Conservation (phyloP, 1,140 invertebrate species). For the Drosophila kanapiae region DNA sequence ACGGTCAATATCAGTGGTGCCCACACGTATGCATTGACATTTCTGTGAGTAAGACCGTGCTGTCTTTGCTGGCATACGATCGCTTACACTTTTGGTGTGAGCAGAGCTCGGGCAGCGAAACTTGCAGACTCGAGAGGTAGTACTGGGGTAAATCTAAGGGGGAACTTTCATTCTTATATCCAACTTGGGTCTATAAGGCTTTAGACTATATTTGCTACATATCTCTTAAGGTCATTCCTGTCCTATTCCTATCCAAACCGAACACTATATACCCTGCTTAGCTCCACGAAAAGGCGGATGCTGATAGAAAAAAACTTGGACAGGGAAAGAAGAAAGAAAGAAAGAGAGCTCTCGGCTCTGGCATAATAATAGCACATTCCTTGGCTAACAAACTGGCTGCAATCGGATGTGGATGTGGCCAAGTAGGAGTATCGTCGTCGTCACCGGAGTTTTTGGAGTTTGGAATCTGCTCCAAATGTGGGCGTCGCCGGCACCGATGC, state of each 20-base stretch:
- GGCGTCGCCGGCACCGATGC: constrained; percentile 39
- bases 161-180: too few relatives aligned
- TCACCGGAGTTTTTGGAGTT: constrained; percentile 20
- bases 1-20: too few relatives aligned
- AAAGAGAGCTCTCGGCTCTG: constrained; percentile 26
- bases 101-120: too few relatives aligned
- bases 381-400: constrained; percentile 59
- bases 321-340: constrained; percentile 3
- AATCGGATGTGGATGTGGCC: constrained; percentile 71
- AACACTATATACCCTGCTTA: neutral
- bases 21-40: too few relatives aligned
- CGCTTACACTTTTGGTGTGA: too few relatives aligned
- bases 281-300: constrained; percentile 25
- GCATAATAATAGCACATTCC: constrained; percentile 79
- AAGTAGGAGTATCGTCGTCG: constrained; percentile 38
- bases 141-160: too few relatives aligned
- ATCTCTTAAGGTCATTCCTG: neutral
- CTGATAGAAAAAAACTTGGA: constrained; percentile 15
- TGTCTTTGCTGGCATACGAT: too few relatives aligned
- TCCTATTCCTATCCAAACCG: neutral
- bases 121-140: too few relatives aligned
- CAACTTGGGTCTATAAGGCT: too few relatives aligned
- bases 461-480: constrained; percentile 59
- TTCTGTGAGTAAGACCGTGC: too few relatives aligned
- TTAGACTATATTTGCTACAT: too few relatives aligned